Evolutionary conservation across 2,888 invertebrate genomes (phyloP).

Genomic region (Aphrophora alni): DNA sequence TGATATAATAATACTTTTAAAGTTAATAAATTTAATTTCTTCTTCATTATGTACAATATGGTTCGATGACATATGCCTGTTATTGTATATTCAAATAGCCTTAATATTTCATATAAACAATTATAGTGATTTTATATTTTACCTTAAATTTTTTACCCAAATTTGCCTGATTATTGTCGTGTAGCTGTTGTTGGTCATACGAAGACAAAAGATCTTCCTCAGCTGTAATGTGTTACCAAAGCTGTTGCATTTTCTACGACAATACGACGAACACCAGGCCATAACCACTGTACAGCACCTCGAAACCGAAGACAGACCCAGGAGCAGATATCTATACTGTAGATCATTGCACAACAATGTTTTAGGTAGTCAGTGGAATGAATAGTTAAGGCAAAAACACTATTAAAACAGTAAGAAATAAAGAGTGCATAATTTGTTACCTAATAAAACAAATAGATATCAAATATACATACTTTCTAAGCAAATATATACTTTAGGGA

Average conservation of each 20-base stretch:
- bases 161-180: not conserved
- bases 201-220: not conserved
- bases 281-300: constrained; percentile 63
- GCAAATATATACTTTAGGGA: too few relatives aligned
- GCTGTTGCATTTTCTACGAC: constrained; percentile 48
- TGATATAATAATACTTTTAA: too few relatives aligned
- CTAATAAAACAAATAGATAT: not conserved
- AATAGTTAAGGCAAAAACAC: constrained; percentile 32
- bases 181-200: not conserved
- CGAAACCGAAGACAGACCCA: constrained; percentile 69
- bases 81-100: too few relatives aligned
- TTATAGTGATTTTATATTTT: not conserved
- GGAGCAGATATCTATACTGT: constrained; percentile 66
- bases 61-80: too few relatives aligned
- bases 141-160: not conserved
- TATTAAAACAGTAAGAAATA: not conserved
- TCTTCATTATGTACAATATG: too few relatives aligned
- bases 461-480: constrained; percentile 54
- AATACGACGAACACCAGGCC: constrained; percentile 55
- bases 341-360: constrained; percentile 67
- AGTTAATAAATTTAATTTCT: too few relatives aligned
- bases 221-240: constrained; percentile 41
- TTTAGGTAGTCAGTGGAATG: constrained; percentile 73
- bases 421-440: not conserved
- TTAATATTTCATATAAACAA: too few relatives aligned